phyloP scores from a whole-genome alignment of 1,140 invertebrate genomes.

The Papilio polytes region DNA sequence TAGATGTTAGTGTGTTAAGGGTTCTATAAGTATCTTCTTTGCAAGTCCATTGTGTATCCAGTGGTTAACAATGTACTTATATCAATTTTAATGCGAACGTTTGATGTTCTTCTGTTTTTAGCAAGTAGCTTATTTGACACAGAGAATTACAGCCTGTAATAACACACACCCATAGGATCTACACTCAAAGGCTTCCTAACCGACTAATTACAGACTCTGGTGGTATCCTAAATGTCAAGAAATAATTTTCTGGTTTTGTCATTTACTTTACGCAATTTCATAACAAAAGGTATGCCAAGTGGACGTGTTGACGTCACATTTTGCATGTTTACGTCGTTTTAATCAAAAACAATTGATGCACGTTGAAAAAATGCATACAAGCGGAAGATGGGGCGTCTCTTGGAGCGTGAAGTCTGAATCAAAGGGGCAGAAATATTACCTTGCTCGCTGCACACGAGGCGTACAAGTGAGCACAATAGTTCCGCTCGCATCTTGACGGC shows the following conservation, averaged over 20 bases:
- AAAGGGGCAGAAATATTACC: conserved; percentile 58
- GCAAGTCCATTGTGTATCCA: not conserved
- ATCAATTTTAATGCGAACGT: not conserved
- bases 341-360: conserved; percentile 36
- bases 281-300: not conserved
- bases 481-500: conserved; percentile 45
- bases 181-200: not conserved
- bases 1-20: not conserved
- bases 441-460: conserved; percentile 44
- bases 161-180: not conserved
- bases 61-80: not conserved
- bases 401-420: conserved; percentile 42
- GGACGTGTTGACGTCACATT: not conserved
- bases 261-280: not conserved
- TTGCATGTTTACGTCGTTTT: conserved; percentile 26
- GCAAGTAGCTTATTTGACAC: too few relatives aligned
- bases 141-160: not conserved
- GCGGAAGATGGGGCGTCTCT: conserved; percentile 31
- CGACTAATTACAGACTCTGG: too few relatives aligned
- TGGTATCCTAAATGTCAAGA: too few relatives aligned
- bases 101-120: not conserved
- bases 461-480: conserved; percentile 51
- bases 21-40: not conserved
- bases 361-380: conserved; percentile 35
- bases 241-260: not conserved